These are phyloP conservation scores for Chiridota heheva DNA, from an alignment of 35 echinoderm and acorn worm species.

Conservation along the genomic window DNA sequence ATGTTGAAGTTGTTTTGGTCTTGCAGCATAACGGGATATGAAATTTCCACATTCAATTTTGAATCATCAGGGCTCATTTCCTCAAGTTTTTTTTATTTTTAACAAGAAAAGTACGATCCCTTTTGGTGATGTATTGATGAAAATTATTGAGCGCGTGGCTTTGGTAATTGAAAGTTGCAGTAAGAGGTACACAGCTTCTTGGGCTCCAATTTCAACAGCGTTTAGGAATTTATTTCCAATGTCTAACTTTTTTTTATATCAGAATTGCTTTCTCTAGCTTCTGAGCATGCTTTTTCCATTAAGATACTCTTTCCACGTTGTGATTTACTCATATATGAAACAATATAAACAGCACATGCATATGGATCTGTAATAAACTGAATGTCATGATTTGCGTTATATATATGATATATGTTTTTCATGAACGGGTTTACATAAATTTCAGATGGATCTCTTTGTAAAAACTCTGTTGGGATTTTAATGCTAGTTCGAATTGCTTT, in stretches of 20 bases:
- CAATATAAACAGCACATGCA: constrained; percentile 70
- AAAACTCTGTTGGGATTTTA: constrained; percentile 41
- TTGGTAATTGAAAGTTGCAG: constrained; percentile 37
- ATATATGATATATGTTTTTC: constrained; percentile 21
- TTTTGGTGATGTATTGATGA: constrained; percentile 32
- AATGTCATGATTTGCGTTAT: constrained; percentile 61
- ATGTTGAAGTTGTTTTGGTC: neutral
- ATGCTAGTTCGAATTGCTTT: constrained; percentile 31
- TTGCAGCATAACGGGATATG: constrained; percentile 18
- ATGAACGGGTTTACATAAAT: constrained; percentile 36
- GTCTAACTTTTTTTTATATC: neutral
- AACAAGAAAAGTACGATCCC: constrained; percentile 29
- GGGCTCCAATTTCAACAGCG: constrained; percentile 18
- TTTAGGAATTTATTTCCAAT: constrained; percentile 14
- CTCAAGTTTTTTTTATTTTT: constrained; percentile 30
- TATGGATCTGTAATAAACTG: constrained; percentile 66
- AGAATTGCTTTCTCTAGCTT: constrained; percentile 12
- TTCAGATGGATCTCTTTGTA: constrained; percentile 54
- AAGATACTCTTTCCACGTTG: constrained; percentile 18
- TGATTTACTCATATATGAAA: constrained; percentile 45
- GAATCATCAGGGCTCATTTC: constrained; percentile 19
- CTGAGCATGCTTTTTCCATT: neutral
- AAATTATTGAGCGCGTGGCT: constrained; percentile 1
- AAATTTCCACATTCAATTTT: constrained; percentile 42
- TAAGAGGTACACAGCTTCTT: constrained; percentile 35